A percentile compares a stretch with the other conserved stretches of the same genome.
These are phyloP conservation scores for Puma concolor DNA, from an alignment of 2,113 vertebrate genomes.

Conservation along the genomic window DNA sequence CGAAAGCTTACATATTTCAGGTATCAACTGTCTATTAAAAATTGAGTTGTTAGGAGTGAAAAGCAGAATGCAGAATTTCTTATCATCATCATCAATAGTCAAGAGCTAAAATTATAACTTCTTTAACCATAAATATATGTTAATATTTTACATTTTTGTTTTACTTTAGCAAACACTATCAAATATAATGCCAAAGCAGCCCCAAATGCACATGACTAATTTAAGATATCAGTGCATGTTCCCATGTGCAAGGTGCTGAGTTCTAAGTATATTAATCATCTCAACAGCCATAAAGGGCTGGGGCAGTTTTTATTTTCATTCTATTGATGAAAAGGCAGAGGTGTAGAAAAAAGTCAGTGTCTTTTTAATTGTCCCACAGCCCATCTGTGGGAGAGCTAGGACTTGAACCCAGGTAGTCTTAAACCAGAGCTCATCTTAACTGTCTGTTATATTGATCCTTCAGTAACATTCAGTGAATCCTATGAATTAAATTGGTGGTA, in stretches of 20 bases:
- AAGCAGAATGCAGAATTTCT: neutral
- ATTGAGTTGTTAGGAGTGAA: neutral
- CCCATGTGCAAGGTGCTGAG: neutral
- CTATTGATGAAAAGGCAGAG: neutral
- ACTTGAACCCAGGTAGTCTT: neutral
- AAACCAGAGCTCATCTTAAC: neutral
- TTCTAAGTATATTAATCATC: neutral
- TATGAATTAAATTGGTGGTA: neutral
- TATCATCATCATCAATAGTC: neutral
- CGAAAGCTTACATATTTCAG: neutral
- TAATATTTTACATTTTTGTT: slow-evolving; percentile 42
- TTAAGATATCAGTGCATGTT: slow-evolving; percentile 62
- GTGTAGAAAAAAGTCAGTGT: neutral
- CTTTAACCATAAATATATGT: neutral
- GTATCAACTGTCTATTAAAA: neutral
- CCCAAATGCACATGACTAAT: slow-evolving; percentile 69
- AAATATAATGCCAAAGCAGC: slow-evolving; percentile 2
- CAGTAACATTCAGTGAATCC: neutral
- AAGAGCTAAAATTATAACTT: neutral
- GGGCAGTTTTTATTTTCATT: neutral
- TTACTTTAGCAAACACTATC: neutral
- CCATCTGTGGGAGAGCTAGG: neutral
- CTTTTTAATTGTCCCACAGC: neutral
- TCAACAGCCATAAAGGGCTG: neutral
- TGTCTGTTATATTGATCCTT: neutral